A percentile compares a stretch with the other conserved stretches of the same genome.
Evolutionary conservation across 2,888 invertebrate species (phyloP).

Genomic region (Hedychridium roseum): DNA sequence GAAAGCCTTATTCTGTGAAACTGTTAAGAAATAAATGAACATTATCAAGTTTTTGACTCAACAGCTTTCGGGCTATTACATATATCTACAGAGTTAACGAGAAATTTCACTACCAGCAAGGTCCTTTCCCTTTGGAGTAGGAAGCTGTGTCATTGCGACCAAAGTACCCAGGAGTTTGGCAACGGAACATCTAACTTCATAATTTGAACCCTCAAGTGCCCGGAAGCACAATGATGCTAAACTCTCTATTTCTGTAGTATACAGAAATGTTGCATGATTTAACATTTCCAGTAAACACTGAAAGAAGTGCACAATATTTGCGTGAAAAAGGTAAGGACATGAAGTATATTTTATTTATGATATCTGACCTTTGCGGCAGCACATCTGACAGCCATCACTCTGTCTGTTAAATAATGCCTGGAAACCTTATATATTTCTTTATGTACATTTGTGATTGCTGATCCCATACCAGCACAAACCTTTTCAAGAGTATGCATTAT

Average conservation of each 20-base stretch:
- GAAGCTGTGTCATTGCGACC: constrained; percentile 85
- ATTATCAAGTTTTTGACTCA: neutral
- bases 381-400: constrained; percentile 91
- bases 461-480: constrained; percentile 94
- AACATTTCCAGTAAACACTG: constrained; percentile 89
- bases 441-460: constrained; percentile 84
- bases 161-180: constrained; percentile 90
- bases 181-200: constrained; percentile 90
- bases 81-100: no score
- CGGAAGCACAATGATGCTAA: constrained; percentile 91
- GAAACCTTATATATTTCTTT: constrained; percentile 93
- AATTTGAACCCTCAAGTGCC: constrained; percentile 90
- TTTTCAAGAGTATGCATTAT: constrained; percentile 97
- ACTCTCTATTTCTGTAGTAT: constrained; percentile 90
- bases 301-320: constrained; percentile 30
- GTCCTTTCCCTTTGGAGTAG: constrained; percentile 66
- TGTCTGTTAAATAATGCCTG: constrained; percentile 86
- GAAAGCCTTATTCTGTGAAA: constrained; percentile 69
- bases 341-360: constrained; percentile 2
- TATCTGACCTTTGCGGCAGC: constrained; percentile 80
- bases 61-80: no score
- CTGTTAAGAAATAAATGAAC: constrained; percentile 54
- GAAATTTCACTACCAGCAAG: constrained; percentile 56
- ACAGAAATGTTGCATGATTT: constrained; percentile 83
- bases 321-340: constrained; percentile 2